Evolutionary conservation across 2,888 invertebrate species (phyloP), one percentile per base, ranked within the genome.

Genomic region (Nemurella pictetii): DNA sequence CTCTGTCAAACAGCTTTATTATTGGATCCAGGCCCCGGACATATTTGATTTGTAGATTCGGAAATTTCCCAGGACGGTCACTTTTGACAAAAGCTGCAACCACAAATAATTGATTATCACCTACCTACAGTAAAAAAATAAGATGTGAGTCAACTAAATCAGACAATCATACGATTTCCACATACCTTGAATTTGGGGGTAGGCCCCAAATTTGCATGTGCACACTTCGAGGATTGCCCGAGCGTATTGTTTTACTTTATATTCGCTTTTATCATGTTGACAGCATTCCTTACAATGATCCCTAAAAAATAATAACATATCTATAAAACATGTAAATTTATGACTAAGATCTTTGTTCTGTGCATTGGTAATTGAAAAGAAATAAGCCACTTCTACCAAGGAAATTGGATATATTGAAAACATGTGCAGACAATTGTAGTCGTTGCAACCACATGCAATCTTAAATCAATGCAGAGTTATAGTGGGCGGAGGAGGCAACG

Each of bases 141-240:
- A 20, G 15, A 55, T 7, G 55, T 55, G 20, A 20, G 35, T 35
- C 12, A 35, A 7, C n/a, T n/a, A n/a, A n/a, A n/a, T n/a, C n/a
- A n/a, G n/a, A n/a, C 35, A 12, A 35, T 35, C 5, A 35, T 12
- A 7, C 35, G 5, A 77, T 27, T n/a, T 29, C 0, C 25, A 87
- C 88, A 86, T 89, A 93, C 94, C 94, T 92, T 98, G 97, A 88
- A 99, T 98, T 92, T 99, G 99, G 74, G 99, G 99, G 93, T 97
- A 99, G 7, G 97, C 96, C 85, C 98, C 97, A 92, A 99, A 98
- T 92, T 99, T 99, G 91, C 99, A 99, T 83, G 98, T 98, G 90
- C 99, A 99, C 5, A 99, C 98, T 93, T 98, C 98, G 75, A 99
- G 92, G 85, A 97, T 94, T 0, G 98, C 99, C 89, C 95, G 96